Base-by-base conservation (phyloP, 2,113 vertebrate species). In the Epinephelus fuscoguttatus region DNA sequence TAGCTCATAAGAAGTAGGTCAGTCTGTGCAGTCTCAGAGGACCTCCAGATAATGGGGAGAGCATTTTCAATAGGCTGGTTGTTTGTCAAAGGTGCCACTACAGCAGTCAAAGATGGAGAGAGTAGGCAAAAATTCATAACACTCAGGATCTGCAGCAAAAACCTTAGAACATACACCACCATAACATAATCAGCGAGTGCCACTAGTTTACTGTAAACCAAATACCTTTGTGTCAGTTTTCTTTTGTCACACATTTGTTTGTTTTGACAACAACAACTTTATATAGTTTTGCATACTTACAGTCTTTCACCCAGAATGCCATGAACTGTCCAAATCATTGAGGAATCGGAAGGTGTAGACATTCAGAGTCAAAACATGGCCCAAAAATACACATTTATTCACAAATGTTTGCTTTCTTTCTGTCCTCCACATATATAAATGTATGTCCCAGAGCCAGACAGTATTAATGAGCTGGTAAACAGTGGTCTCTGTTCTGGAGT, bases 391-490 rank as follows among this genome's bases (percentile, higher is more conserved):
- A 18, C n/a, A 14, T 15, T 49, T 78, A 70, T 60, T 62, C 17
- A 55, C 37, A 25, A 19, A 8, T 21, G 10, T 53, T 37, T 45
- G 27, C 33, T 42, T n/a, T 9, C 42, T 64, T 15, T 45, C n/a
- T 53, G 1, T 17, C 27, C 9, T 19, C 47, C 17, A 17, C 52
- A 19, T 33, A 50, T 23, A 50, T 52, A 15, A 62, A 25, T 47
- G 52, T 23, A 57, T 9, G 56, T 63, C 37, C 21, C n/a, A 56
- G 61, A 63, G 40, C 27, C 8, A n/a, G 62, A 2, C 53, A 50
- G 12, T 33, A 45, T 81, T 80, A 82, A 81, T 83, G 55, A 62
- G 61, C 57, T 53, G 17, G 40, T 70, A 56, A 83, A 76, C 40
- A 74, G 15, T 25, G 33, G 18, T 45, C 33, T 70, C 19, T 75